Evolutionary conservation across 2,113 vertebrate species (phyloP), one percentile per base, ranked within the genome.

Genomic region (Hippocampus guttulatus): DNA sequence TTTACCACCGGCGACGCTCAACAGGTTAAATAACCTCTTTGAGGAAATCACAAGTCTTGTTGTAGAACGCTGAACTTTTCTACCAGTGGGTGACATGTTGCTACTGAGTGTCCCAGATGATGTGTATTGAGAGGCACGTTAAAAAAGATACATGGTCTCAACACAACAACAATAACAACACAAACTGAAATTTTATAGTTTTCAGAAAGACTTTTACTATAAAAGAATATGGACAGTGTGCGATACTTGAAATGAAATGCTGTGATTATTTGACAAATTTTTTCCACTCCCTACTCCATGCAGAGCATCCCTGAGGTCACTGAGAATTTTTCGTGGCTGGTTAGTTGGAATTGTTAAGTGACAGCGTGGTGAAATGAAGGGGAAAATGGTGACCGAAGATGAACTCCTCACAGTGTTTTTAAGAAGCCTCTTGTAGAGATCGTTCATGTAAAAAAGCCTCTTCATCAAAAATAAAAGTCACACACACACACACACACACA

Each of bases 31-130:
- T 77, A 72, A 33, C 64, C 43, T 78, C 77, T 47, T 55, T 51
- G 67, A 64, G 70, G 71, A 83, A 71, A 66, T 75, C 74, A 70
- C 73, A 74, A 55, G 62, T 81, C 23, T 12, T 40, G 52, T 65
- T 15, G 23, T 9, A 23, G 62, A 5, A 47, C 8, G 6, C 52
- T 47, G 64, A 77, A 49, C 38, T 66, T 40, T 52, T 23, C 65
- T 57, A 51, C 51, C 40, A 49, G 61, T 40, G n/a, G 2, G 11
- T 41, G 45, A 27, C 67, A 67, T 15, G 47, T 47, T 23, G 33
- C 7, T 64, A 69, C 66, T 49, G 1, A 63, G 51, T 10, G 21
- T 10, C 40, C 41, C 62, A 64, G 40, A 63, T 16, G 49, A 25
- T 2, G 5, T 47, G 55, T 67, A 8, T 54, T 5, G 23, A 27